Evolutionary conservation across 2,113 vertebrate genomes (phyloP), one percentile per base, ranked within the genome.

Genomic region (Prolemur simus): DNA sequence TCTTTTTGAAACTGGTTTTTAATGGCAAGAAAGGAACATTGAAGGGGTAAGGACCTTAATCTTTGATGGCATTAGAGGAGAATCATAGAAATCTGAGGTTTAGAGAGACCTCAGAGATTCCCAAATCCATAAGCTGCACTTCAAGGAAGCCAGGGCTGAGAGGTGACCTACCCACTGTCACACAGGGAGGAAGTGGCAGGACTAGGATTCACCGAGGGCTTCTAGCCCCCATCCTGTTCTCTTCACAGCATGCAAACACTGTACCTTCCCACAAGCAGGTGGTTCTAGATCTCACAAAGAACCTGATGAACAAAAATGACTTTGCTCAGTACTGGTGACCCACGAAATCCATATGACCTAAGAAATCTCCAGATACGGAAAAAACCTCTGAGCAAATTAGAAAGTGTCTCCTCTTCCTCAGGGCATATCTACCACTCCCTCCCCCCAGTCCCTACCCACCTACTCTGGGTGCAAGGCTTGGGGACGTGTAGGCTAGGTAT

Each of bases 1-100:
- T 47, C 49, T 63, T 89, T 71, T 82, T 60, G 39, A 95, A 78
- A 94, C 39, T 74, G 20, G 25, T 52, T 90, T 58, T 81, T 87
- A 69, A 64, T 27, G 34, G n/a, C 32, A 84, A 91, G 63, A 87
- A 80, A 71, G 29, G 49, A 49, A 74, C 64, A 18, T 39, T 63
- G 6, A 78, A 63, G 54, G 60, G 12, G 23, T 54, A 63, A 68
- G 17, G 4, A 6, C 34, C 34, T 78, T 66, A 37, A 5, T 82
- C 66, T 52, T 47, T 58, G n/a, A 86, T 63, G 12, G 34, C 23
- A 54, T 77, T 74, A 8, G 5, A 56, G 21, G 23, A 84, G 42
- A 23, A 47, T 74, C 81, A 29, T 34, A 64, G 96, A 87, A 71
- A 64, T 56, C 37, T 58, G 49, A 92, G 52, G 25, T 66, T 54